Evolutionary conservation across 2,113 vertebrate genomes (phyloP), one percentile per base, ranked within the genome.

Genomic region (Alethe castanea): DNA sequence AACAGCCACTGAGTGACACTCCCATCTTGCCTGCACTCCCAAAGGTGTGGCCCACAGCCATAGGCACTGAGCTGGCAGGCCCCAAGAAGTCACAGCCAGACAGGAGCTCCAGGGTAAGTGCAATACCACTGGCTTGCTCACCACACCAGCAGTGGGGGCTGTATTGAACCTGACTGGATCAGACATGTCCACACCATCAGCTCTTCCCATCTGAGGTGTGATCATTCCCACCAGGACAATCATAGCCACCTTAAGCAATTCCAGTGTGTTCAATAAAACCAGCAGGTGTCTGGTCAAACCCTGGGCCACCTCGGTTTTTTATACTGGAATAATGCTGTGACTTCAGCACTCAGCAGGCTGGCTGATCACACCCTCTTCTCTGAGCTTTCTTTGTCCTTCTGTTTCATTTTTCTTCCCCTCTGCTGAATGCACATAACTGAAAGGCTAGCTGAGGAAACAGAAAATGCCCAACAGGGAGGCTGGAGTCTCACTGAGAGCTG

Each of bases 361-460:
- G 31, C 31, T 59, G n/a, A 53, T 81, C 29, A 11, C 19, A 42
- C 8, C 5, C 25, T 45, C 47, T 38, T 23, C 52, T 64, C 77
- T 50, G 31, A 79, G n/a, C 48, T 89, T 73, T 42, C 53, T 89
- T 69, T 76, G 45, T 61, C 50, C 42, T 60, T 16, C 59, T 19
- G 31, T 53, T 66, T 69, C 40, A 72, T 67, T 92, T 64, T 50
- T 26, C 20, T 77, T 86, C 28, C 45, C 88, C 54, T 92, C 77
- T 80, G 18, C 60, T 47, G 64, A 72, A 60, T 77, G 69, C 69
- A 94, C 42, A 22, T 19, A 50, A 77, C 25, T 74, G 79, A 89
- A 95, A 78, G 48, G 57, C 85, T 64, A 90, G 45, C 81, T 71
- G 77, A 77, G 52, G 66, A 96, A 77, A 59, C 13, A 73, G 66